Evolutionary conservation across 2,797 vertebrate genomes (phyloP), one percentile per base, ranked within the genome.

Genomic region (Sebastes ruberrimus): DNA sequence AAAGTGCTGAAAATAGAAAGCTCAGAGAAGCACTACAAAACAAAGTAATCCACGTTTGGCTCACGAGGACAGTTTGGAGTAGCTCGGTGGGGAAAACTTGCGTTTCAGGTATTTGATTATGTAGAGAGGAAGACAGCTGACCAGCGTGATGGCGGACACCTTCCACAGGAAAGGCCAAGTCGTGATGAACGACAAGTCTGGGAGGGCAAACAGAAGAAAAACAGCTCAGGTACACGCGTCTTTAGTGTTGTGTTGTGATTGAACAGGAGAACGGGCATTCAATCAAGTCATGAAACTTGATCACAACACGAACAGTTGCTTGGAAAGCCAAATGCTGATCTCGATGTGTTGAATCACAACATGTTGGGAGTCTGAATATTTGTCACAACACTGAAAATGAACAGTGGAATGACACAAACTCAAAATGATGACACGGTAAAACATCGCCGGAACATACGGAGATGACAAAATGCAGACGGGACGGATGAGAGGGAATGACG

Each of bases 51-150:
- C 53, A 7, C 4, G 62, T 38, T 60, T 59, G 76, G 92, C 92
- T 95, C 95, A 99, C 1, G 97, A 97, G 84, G 97, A 97, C 72
- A 99, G 97, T 90, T 99, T 99, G 94, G 97, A 99, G 95, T 99
- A 99, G 94, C 97, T 99, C 2, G 98, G 97, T 0, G 99, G 99
- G 4, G 99, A 98, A 82, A 99, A 98, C 93, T 97, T 99, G 83
- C 98, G 96, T 94, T 97, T 98, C 95, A 99, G 95, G 96, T 98
- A 98, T 93, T 99, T 99, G 93, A 99, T 96, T 80, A 98, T 95
- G 94, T 99, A 99, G 84, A 99, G 98, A 20, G 99, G 99, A 93
- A 99, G 97, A 95, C 98, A 99, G 97, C 98, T 99, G 94, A 99
- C 96, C 89, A 98, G 85, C 5, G 99, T 99, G 95, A 99, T 97